These are phyloP conservation scores for Criorhina ranunculi DNA, from an alignment of 2,888 invertebrate species.

Conservation along the genomic window DNA sequence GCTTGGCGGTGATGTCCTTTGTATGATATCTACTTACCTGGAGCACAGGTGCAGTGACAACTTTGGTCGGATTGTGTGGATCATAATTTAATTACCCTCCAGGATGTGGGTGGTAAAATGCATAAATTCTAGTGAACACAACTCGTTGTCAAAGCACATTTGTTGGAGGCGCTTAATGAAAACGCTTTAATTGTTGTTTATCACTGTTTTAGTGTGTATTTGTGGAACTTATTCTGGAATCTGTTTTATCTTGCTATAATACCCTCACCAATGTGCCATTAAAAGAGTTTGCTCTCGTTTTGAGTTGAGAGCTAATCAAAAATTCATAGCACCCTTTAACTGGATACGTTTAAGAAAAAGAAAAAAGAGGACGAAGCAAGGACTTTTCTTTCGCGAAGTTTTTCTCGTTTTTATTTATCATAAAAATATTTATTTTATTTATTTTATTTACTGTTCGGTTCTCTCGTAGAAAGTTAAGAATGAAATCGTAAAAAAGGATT, in stretches of 20 bases:
- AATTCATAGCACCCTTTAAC: conserved; percentile 66
- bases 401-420: conserved; percentile 62
- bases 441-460: conserved; percentile 24
- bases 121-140: conserved; percentile 46
- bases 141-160: conserved; percentile 20
- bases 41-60: conserved; percentile 68
- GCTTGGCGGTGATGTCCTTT: conserved; percentile 49
- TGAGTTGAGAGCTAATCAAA: conserved; percentile 60
- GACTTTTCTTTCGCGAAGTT: conserved; percentile 27
- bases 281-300: conserved; percentile 41
- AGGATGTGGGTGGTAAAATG: conserved; percentile 52
- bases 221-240: background rate
- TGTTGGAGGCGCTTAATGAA: conserved; percentile 8
- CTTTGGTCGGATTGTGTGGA: conserved; percentile 69
- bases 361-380: conserved; percentile 1
- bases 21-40: conserved; percentile 24
- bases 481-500: conserved; percentile 52
- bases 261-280: conserved; percentile 33
- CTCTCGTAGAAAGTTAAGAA: conserved; percentile 28
- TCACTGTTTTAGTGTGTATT: conserved; percentile 1
- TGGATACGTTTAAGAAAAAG: conserved; percentile 14
- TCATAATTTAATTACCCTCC: conserved; percentile 74
- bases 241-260: conserved; percentile 27
- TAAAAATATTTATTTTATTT: conserved; percentile 55
- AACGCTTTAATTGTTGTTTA: conserved; percentile 14